Conservation (phyloP, 2,888 invertebrate species). For the Eremobia ochroleuca region DNA sequence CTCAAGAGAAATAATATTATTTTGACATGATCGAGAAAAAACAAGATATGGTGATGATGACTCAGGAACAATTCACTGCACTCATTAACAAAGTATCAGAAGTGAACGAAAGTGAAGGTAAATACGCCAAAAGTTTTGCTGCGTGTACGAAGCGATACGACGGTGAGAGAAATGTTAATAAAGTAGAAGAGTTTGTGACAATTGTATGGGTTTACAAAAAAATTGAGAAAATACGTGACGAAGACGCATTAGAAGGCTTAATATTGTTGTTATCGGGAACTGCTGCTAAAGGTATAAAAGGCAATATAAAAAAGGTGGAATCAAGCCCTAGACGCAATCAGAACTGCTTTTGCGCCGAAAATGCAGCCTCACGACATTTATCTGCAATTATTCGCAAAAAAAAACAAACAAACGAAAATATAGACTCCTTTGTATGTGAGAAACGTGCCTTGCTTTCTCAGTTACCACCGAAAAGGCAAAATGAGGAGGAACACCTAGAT, state of each 20-base stretch:
- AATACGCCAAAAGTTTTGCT: neutral
- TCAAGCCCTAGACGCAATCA: neutral
- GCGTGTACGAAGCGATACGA: slow-evolving; percentile 1
- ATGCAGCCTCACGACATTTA: neutral
- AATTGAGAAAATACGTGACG: slow-evolving; percentile 12
- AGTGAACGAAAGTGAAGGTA: neutral
- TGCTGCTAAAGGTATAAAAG: neutral
- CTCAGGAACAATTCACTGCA: neutral
- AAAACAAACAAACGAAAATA: neutral
- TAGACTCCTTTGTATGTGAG: neutral
- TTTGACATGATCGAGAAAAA: no score
- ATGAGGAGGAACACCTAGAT: neutral
- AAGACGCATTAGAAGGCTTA: neutral
- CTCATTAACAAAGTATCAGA: neutral
- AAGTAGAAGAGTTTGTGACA: slow-evolving; percentile 2
- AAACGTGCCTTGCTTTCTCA: slow-evolving; percentile 7
- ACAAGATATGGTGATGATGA: no score
- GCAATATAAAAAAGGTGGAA: neutral
- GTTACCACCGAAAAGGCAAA: neutral
- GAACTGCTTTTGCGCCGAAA: neutral
- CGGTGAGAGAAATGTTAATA: neutral
- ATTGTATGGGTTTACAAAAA: neutral
- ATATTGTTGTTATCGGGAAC: neutral
- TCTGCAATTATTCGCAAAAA: neutral
- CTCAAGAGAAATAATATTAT: no score